Conservation (phyloP, 1,140 invertebrate species). For the Hyposmocoma kahamanoa region DNA sequence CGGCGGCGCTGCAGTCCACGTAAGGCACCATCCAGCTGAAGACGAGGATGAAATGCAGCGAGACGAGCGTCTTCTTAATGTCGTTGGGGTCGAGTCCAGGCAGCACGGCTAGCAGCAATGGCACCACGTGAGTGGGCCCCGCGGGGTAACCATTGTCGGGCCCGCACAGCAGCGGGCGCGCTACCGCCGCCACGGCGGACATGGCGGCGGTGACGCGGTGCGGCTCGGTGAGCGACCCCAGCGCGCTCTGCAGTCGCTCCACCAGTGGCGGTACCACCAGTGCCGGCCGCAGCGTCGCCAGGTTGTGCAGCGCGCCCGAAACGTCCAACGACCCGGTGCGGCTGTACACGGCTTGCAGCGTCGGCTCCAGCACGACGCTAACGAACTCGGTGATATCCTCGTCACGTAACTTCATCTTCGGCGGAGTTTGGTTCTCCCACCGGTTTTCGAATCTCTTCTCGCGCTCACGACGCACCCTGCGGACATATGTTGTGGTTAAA, state of each 20-base stretch:
- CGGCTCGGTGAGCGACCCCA: slow-evolving; percentile 91
- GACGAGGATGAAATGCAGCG: slow-evolving; percentile 85
- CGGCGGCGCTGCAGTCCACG: slow-evolving; percentile 87
- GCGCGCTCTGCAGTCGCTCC: slow-evolving; percentile 84
- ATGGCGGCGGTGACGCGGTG: slow-evolving; percentile 89
- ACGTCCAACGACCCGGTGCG: slow-evolving; percentile 80
- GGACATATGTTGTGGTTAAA: too few relatives aligned
- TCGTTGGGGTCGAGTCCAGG: slow-evolving; percentile 96
- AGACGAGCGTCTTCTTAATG: slow-evolving; percentile 85
- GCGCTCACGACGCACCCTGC: slow-evolving; percentile 60
- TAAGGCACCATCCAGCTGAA: slow-evolving; percentile 86
- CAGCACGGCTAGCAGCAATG: slow-evolving; percentile 84
- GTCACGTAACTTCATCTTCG: slow-evolving; percentile 83
- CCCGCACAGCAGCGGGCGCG: slow-evolving; percentile 80
- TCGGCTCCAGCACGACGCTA: slow-evolving; percentile 79
- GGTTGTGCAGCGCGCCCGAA: slow-evolving; percentile 80
- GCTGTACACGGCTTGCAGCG: slow-evolving; percentile 85
- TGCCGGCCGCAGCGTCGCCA: slow-evolving; percentile 87
- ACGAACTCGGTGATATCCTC: slow-evolving; percentile 90
- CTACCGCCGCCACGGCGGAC: slow-evolving; percentile 82
- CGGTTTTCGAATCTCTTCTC: slow-evolving; percentile 52
- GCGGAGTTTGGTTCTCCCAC: slow-evolving; percentile 82
- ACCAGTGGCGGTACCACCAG: slow-evolving; percentile 88
- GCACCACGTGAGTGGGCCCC: slow-evolving; percentile 87
- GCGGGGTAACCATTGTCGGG: slow-evolving; percentile 79